Evolutionary conservation across 2,888 invertebrate species (phyloP).

Genomic region (Acanthacorydalis orientalis): DNA sequence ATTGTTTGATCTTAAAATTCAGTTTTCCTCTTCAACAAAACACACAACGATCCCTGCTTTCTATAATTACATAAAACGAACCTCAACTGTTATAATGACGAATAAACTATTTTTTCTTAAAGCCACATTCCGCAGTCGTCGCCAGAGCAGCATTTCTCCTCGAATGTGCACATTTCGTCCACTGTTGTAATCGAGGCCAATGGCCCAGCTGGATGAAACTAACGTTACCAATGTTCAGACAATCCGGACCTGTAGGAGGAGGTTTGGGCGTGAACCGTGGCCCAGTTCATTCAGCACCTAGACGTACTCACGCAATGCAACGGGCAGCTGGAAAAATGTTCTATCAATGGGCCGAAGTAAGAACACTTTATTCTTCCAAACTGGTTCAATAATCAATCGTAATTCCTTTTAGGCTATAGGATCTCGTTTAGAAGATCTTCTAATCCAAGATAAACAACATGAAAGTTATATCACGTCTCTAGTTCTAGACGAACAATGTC

Average conservation of each 20-base stretch:
- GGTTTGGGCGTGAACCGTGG: slow-evolving; percentile 25
- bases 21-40: no score
- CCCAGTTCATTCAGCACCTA: slow-evolving; percentile 35
- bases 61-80: no score
- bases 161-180: slow-evolving; percentile 93
- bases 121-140: slow-evolving; percentile 89
- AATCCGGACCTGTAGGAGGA: slow-evolving; percentile 41
- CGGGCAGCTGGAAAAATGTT: slow-evolving; percentile 92
- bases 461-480: slow-evolving; percentile 47
- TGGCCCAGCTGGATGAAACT: slow-evolving; percentile 98
- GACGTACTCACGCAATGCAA: slow-evolving; percentile 57
- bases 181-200: slow-evolving; percentile 93
- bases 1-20: neutral
- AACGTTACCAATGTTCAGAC: slow-evolving; percentile 56
- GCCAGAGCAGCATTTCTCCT: slow-evolving; percentile 80
- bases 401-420: slow-evolving; percentile 48
- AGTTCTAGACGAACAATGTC: slow-evolving; percentile 59
- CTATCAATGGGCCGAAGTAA: slow-evolving; percentile 89
- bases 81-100: no score
- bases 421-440: slow-evolving; percentile 75
- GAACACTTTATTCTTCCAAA: slow-evolving; percentile 4
- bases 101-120: no score
- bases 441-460: slow-evolving; percentile 63
- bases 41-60: no score
- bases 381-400: neutral